A percentile compares a stretch with the other conserved stretches of the same genome.
Conservation (phyloP, 2,888 invertebrate genomes). For the Drosophila paramelanica region DNA sequence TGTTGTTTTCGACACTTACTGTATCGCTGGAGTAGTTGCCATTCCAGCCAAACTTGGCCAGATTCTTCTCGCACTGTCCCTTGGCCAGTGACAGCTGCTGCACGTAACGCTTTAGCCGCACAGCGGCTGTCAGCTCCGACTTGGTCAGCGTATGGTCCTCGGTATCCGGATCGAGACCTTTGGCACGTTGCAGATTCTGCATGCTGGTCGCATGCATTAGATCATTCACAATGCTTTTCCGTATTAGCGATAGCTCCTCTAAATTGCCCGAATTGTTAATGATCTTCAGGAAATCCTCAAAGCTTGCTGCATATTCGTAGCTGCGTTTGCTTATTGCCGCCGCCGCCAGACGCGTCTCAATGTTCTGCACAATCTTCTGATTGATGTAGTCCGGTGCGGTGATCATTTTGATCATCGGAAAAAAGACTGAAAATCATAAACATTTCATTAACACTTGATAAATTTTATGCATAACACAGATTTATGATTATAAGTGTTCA, state of each 20-base stretch:
- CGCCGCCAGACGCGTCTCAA: constrained; percentile 92
- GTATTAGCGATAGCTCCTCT: constrained; percentile 93
- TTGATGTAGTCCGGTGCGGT: constrained; percentile 97
- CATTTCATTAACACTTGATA: background rate
- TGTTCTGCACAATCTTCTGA: constrained; percentile 92
- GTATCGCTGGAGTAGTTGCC: constrained; percentile 87
- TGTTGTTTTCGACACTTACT: constrained; percentile 45
- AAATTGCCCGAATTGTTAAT: constrained; percentile 92
- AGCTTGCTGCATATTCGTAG: constrained; percentile 94
- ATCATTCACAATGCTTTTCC: constrained; percentile 94
- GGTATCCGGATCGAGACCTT: constrained; percentile 86
- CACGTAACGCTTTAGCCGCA: constrained; percentile 93
- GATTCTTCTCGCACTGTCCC: constrained; percentile 91
- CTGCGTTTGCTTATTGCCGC: constrained; percentile 92
- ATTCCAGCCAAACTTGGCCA: constrained; percentile 91
- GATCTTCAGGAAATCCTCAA: constrained; percentile 94
- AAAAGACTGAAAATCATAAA: constrained; percentile 85
- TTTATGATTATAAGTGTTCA: too few species aligned
- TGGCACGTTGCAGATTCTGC: constrained; percentile 94
- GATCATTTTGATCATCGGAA: constrained; percentile 92
- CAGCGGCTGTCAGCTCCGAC: constrained; percentile 92
- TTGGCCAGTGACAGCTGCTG: constrained; percentile 93
- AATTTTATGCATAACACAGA: too few species aligned
- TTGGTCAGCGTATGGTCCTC: constrained; percentile 87
- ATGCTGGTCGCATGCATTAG: constrained; percentile 97